Evolutionary conservation across 2,888 invertebrate genomes (phyloP).

Genomic region (Beris chalybata): DNA sequence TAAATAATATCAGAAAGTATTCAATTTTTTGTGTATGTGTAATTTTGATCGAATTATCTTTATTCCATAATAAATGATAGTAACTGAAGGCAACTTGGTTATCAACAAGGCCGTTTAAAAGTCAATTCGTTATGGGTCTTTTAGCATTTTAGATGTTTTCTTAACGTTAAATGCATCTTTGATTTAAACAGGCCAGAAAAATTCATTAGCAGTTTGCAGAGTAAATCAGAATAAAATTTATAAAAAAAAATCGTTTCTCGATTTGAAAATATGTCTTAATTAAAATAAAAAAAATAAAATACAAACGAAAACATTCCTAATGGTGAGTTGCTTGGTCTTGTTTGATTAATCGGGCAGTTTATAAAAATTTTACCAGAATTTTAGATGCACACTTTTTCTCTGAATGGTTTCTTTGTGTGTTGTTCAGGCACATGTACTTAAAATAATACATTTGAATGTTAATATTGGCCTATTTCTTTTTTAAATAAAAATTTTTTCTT

Average conservation of each 20-base stretch:
- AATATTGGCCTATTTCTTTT: slow-evolving; percentile 30
- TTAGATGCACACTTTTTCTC: neutral
- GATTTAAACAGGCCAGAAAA: slow-evolving; percentile 19
- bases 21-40: slow-evolving; percentile 35
- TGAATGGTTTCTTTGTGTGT: slow-evolving; percentile 28
- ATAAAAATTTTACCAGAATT: too few relatives aligned
- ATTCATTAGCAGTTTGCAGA: slow-evolving; percentile 2
- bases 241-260: too few relatives aligned
- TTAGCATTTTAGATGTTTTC: slow-evolving; percentile 32
- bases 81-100: slow-evolving; percentile 27
- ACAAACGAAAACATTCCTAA: too few relatives aligned
- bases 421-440: slow-evolving; percentile 31
- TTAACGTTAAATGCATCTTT: slow-evolving; percentile 2
- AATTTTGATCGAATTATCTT: slow-evolving; percentile 19
- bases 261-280: too few relatives aligned
- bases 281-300: too few relatives aligned
- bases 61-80: too few relatives aligned
- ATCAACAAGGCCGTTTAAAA: slow-evolving; percentile 19
- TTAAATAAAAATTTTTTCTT: slow-evolving; percentile 1
- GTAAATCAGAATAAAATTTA: too few relatives aligned
- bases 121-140: slow-evolving; percentile 34
- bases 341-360: too few relatives aligned
- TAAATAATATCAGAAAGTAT: slow-evolving; percentile 27
- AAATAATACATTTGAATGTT: slow-evolving; percentile 22
- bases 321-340: too few relatives aligned